These are phyloP conservation scores for Cephus runcator DNA, from an alignment of 2,888 invertebrate species.

Conservation along the genomic window DNA sequence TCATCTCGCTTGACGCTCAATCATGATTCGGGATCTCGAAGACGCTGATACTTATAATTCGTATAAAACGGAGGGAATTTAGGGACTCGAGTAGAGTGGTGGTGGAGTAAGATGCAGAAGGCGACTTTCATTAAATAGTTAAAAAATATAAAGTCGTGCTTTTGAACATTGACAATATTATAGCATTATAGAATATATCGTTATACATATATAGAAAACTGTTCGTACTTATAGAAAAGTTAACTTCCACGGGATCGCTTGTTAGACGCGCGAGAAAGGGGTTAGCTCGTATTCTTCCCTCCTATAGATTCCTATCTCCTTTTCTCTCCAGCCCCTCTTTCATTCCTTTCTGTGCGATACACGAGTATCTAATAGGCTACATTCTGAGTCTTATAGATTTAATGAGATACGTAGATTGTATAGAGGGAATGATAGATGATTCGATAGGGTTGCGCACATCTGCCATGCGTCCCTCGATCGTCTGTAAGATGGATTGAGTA, in stretches of 20 bases:
- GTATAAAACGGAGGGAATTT: not conserved
- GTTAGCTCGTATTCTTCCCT: not conserved
- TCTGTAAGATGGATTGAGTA: too few species aligned
- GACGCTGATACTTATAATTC: constrained; percentile 31
- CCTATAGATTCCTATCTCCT: not conserved
- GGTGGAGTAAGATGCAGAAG: not conserved
- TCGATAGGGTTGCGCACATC: too few species aligned
- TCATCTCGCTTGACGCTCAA: not conserved
- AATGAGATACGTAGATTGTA: too few species aligned
- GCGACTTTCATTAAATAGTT: constrained; percentile 8
- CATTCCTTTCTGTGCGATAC: not conserved
- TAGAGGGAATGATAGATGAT: too few species aligned
- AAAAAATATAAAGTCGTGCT: constrained; percentile 26
- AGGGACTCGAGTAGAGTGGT: not conserved
- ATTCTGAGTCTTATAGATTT: too few species aligned
- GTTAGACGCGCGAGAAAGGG: not conserved
- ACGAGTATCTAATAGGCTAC: too few species aligned
- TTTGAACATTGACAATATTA: constrained; percentile 14
- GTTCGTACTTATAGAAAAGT: not conserved
- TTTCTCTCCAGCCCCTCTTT: too few species aligned
- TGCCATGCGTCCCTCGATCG: too few species aligned
- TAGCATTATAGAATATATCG: not conserved
- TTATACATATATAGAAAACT: not conserved
- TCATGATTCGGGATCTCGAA: constrained; percentile 50
- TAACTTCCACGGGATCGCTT: not conserved